A percentile compares a stretch with the other conserved stretches of the same genome.
Evolutionary conservation across 2,113 vertebrate genomes (phyloP).

Genomic region (Serilophus lunatus): DNA sequence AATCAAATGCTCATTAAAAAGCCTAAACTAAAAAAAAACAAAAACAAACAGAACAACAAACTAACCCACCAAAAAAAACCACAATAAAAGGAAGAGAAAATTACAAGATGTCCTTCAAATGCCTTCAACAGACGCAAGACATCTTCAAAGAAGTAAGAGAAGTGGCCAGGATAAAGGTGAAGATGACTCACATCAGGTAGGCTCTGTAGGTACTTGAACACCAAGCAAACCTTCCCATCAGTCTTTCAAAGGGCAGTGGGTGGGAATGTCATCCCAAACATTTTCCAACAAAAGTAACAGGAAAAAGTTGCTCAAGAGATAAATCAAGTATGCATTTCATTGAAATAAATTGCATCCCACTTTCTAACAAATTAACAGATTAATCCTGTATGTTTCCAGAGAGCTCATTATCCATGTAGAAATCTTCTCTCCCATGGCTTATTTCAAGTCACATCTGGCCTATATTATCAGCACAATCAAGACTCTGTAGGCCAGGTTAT

Average conservation of each 20-base stretch:
- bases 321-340: background rate
- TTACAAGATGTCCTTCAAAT: background rate
- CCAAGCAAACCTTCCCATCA: background rate
- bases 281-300: background rate
- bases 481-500: background rate
- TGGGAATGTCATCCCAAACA: background rate
- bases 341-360: background rate
- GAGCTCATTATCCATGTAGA: background rate
- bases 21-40: background rate
- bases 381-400: background rate
- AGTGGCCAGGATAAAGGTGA: background rate
- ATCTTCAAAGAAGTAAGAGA: background rate
- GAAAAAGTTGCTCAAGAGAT: background rate
- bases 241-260: background rate
- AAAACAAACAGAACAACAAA: accelerated
- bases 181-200: background rate
- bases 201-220: background rate
- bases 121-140: background rate
- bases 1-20: background rate
- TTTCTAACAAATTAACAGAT: background rate
- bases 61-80: background rate
- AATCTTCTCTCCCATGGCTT: background rate
- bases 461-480: background rate
- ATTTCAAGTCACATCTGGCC: conserved; percentile 30
- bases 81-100: background rate